A percentile compares a stretch with the other conserved stretches of the same genome.
phyloP scores from a whole-genome alignment of 2,797 vertebrate species.

The Lagorchestes hirsutus region DNA sequence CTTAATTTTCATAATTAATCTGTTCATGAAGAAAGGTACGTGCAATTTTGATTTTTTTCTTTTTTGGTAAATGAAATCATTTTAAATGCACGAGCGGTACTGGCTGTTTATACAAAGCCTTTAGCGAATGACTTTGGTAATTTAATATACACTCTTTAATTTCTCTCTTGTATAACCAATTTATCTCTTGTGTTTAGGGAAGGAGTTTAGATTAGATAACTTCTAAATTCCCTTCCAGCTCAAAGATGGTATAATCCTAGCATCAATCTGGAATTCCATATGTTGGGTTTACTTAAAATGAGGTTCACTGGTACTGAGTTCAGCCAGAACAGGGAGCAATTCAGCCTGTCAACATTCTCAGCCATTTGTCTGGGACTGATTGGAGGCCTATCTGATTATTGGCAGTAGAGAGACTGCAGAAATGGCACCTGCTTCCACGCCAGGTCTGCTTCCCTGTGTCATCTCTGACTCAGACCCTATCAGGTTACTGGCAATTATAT shows the following conservation, averaged over 20 bases:
- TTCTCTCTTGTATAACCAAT: background rate
- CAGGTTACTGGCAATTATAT: background rate
- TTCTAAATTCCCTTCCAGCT: background rate
- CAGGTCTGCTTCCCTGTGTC: background rate
- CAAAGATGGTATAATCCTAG: background rate
- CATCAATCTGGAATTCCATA: background rate
- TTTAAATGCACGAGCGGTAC: background rate
- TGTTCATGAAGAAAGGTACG: background rate
- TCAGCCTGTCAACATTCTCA: background rate
- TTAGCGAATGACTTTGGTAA: background rate
- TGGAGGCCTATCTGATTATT: background rate
- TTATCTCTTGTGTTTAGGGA: background rate
- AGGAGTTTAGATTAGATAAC: background rate
- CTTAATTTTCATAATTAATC: slow-evolving; percentile 18
- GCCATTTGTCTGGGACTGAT: slow-evolving; percentile 1
- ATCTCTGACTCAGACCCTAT: background rate
- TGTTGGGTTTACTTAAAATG: background rate
- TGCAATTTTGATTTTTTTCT: background rate
- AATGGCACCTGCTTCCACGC: background rate
- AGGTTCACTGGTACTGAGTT: background rate
- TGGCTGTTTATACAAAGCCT: background rate
- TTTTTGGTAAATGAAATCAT: background rate
- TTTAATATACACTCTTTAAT: fast-evolving
- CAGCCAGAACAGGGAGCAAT: background rate
- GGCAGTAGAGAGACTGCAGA: background rate